Evolutionary conservation across 1,140 invertebrate genomes (phyloP).

Genomic region (Drosophila kikkawai): DNA sequence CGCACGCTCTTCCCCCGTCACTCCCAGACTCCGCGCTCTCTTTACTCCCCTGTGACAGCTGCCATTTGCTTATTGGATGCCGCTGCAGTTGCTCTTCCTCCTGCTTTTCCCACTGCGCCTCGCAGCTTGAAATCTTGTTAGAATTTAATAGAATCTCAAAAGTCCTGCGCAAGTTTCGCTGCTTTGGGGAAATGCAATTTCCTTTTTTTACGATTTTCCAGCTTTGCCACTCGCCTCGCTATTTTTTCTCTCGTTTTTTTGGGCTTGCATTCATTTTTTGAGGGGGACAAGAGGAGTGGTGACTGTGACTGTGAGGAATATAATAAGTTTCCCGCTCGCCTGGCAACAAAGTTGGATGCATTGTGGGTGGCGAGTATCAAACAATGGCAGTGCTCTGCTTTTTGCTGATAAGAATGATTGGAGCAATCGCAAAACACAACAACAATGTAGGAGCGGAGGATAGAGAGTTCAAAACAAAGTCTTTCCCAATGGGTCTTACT

Average conservation of each 20-base stretch:
- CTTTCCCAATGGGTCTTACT: background rate
- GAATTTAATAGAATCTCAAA: slow-evolving; percentile 82
- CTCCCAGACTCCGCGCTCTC: background rate
- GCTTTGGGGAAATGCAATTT: slow-evolving; percentile 81
- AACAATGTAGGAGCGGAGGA: slow-evolving; percentile 29
- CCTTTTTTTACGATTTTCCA: slow-evolving; percentile 76
- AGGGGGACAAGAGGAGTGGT: slow-evolving; percentile 21
- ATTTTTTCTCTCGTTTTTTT: slow-evolving; percentile 53
- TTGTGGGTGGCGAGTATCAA: slow-evolving; percentile 51
- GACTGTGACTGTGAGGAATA: slow-evolving; percentile 37
- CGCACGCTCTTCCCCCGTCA: background rate
- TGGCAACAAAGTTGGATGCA: slow-evolving; percentile 75
- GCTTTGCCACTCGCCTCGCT: slow-evolving; percentile 39
- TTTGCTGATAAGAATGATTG: slow-evolving; percentile 81
- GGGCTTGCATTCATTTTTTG: slow-evolving; percentile 62
- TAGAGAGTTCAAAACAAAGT: slow-evolving; percentile 16
- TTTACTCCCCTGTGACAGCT: slow-evolving; percentile 36
- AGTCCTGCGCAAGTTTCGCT: slow-evolving; percentile 79
- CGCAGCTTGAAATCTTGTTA: slow-evolving; percentile 82
- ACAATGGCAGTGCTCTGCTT: slow-evolving; percentile 42
- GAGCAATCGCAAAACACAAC: slow-evolving; percentile 54
- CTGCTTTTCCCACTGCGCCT: slow-evolving; percentile 3
- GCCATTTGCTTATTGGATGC: slow-evolving; percentile 76
- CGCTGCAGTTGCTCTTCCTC: slow-evolving; percentile 42
- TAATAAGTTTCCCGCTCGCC: slow-evolving; percentile 68